A percentile compares a stretch with the other conserved stretches of the same genome.
Evolutionary conservation across 2,113 vertebrate species (phyloP).

Genomic region (Brienomyrus longianalis): DNA sequence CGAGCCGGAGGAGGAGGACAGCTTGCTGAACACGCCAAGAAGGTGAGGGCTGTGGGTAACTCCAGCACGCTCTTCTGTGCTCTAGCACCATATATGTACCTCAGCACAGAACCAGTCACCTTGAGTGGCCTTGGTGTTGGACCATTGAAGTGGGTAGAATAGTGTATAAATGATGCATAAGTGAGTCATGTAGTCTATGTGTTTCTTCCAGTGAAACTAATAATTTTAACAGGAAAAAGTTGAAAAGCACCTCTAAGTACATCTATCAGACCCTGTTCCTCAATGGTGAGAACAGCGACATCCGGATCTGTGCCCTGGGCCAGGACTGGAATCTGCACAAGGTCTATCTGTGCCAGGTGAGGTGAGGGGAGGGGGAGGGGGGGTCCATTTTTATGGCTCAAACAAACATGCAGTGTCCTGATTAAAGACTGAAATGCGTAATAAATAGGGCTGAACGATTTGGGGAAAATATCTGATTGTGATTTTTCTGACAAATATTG

Average conservation of each 20-base stretch:
- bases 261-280: conserved; percentile 96
- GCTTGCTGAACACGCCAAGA: conserved; percentile 62
- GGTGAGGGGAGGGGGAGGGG: not conserved
- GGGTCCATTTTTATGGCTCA: not conserved
- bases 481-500: too few species aligned
- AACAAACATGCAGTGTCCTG: not conserved
- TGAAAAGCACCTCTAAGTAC: conserved; percentile 91
- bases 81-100: not conserved
- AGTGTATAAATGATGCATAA: not conserved
- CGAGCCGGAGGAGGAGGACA: conserved; percentile 61
- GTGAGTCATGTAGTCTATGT: not conserved
- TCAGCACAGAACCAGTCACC: not conserved
- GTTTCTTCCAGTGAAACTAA: not conserved
- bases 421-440: not conserved
- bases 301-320: conserved; percentile 88
- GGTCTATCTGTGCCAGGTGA: conserved; percentile 92
- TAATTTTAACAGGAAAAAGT: conserved; percentile 71
- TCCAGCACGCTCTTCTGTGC: not conserved
- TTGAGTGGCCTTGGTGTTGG: not conserved
- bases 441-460: not conserved
- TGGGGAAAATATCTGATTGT: too few species aligned
- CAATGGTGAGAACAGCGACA: conserved; percentile 93
- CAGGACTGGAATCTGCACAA: conserved; percentile 96
- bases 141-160: not conserved
- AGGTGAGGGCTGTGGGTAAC: conserved; percentile 45